Evolutionary conservation across 2,888 invertebrate genomes (phyloP).

Genomic region (Diaphora mendica): DNA sequence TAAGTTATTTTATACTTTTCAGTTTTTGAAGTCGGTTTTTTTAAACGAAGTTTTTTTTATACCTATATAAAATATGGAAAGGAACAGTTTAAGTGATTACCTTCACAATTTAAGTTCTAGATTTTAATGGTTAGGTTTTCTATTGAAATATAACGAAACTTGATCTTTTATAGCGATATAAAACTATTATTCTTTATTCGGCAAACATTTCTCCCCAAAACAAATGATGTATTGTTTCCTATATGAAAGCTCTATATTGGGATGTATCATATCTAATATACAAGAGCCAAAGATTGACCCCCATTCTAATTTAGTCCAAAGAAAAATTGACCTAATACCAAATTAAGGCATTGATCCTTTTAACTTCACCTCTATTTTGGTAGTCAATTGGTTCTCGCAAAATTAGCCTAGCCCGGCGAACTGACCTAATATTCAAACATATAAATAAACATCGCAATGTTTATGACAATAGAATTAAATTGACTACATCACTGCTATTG

Average conservation of each 20-base stretch:
- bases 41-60: too few species aligned
- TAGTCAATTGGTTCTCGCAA: constrained; percentile 48
- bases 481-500: constrained; percentile 22
- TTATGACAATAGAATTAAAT: constrained; percentile 25
- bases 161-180: too few species aligned
- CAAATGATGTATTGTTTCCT: background rate
- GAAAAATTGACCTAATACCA: constrained; percentile 34
- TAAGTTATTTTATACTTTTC: too few species aligned
- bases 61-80: too few species aligned
- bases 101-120: background rate
- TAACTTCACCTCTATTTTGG: constrained; percentile 45
- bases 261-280: background rate
- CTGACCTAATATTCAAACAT: constrained; percentile 52
- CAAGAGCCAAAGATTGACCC: background rate
- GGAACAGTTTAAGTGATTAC: too few species aligned
- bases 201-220: background rate
- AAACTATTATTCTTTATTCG: too few species aligned
- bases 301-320: constrained; percentile 28
- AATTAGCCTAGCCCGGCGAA: constrained; percentile 36
- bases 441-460: constrained; percentile 49
- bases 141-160: background rate
- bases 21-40: too few species aligned
- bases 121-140: background rate
- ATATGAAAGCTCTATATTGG: background rate
- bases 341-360: constrained; percentile 31